A percentile compares a stretch with the other conserved stretches of the same genome.
phyloP scores from a whole-genome alignment of 2,113 vertebrate species.

The Trematocara unimaculatum region DNA sequence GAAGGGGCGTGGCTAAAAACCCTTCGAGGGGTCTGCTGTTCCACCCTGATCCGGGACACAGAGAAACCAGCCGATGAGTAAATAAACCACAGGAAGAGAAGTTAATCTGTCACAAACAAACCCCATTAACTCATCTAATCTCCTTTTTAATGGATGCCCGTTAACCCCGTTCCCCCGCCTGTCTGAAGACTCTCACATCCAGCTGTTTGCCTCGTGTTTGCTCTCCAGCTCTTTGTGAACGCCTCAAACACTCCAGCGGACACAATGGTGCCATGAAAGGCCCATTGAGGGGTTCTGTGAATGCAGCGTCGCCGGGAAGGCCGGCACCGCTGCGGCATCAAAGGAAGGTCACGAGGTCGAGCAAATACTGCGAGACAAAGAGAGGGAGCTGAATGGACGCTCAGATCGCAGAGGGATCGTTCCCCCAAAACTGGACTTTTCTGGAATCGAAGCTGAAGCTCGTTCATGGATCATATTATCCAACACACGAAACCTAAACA shows the following conservation, averaged over 20 bases:
- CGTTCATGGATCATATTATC: not conserved
- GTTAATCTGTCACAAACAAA: not conserved
- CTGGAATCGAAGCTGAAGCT: not conserved
- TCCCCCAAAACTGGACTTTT: not conserved
- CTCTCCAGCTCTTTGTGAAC: not conserved
- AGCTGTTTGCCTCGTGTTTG: slow-evolving; percentile 29
- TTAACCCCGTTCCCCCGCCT: not conserved
- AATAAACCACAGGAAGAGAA: not conserved
- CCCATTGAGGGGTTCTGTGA: slow-evolving; percentile 14
- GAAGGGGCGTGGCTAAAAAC: not conserved
- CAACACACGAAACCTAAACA: not conserved
- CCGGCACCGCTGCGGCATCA: slow-evolving; percentile 12
- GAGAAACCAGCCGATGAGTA: not conserved
- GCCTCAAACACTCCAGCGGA: slow-evolving; percentile 15
- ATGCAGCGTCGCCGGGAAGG: slow-evolving; percentile 27
- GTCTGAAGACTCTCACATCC: not conserved
- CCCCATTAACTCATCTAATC: not conserved
- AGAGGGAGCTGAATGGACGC: not conserved
- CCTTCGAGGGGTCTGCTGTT: not conserved
- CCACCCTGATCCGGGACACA: not conserved
- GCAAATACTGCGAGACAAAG: slow-evolving; percentile 34
- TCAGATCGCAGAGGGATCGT: not conserved
- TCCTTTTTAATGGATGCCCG: not conserved
- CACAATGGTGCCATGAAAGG: slow-evolving; percentile 42
- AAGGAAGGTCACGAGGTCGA: slow-evolving; percentile 17